Evolutionary conservation across 2,113 vertebrate species (phyloP).

Genomic region (Marcusenius ussheri): DNA sequence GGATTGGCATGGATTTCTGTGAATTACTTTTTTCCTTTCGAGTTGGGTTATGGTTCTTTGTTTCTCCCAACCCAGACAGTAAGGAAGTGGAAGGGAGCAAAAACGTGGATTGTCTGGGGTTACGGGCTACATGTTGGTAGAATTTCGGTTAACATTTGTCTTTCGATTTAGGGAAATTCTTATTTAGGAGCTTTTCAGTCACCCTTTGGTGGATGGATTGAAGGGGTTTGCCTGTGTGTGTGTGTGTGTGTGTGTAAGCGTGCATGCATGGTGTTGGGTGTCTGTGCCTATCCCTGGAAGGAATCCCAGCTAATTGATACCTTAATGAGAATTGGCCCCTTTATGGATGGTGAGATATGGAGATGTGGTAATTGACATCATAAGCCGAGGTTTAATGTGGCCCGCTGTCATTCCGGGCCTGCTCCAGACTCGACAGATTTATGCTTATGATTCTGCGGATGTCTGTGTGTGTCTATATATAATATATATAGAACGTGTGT

Average conservation of each 20-base stretch:
- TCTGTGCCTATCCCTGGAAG: neutral
- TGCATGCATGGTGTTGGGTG: neutral
- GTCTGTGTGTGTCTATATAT: too few species aligned
- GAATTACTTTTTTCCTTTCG: neutral
- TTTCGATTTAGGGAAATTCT: neutral
- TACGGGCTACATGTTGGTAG: neutral
- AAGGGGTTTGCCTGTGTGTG: neutral
- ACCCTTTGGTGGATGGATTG: neutral
- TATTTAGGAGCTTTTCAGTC: neutral
- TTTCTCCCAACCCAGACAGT: neutral
- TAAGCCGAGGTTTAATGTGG: neutral
- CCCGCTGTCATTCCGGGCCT: neutral
- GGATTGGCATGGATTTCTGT: neutral
- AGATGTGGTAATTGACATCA: neutral
- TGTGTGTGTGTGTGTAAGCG: neutral
- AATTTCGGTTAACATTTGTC: neutral
- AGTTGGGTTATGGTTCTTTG: too few species aligned
- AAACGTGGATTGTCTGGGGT: neutral
- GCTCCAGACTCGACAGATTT: neutral
- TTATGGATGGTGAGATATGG: neutral
- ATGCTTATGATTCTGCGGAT: neutral
- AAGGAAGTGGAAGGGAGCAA: neutral
- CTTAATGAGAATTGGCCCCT: neutral
- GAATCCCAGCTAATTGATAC: neutral
- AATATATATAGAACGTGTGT: neutral